Percentiles rank a stretch among this genome's conserved stretches.
phyloP scores from a whole-genome alignment of 2,888 invertebrate species.

The Priocnemis perturbator region DNA sequence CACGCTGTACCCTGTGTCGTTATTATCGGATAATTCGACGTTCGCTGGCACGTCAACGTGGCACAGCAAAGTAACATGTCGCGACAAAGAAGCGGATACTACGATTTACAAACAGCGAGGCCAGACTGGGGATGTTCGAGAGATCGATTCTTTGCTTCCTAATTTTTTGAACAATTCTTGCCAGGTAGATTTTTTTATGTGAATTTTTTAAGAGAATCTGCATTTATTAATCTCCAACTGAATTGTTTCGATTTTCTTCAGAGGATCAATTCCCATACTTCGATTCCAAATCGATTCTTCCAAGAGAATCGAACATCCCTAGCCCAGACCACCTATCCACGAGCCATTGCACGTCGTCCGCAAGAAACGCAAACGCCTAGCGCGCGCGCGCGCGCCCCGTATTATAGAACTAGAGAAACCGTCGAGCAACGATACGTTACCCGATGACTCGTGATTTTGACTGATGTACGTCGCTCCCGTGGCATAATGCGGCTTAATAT shows the following conservation, averaged over 20 bases:
- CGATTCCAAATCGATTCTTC: no score
- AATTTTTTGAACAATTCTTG: no score
- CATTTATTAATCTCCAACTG: no score
- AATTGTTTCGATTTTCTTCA: no score
- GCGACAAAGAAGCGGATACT: not conserved
- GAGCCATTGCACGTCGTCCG: not conserved
- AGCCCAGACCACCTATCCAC: not conserved
- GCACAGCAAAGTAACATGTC: slow-evolving; percentile 18
- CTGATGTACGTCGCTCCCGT: slow-evolving; percentile 1
- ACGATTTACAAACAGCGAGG: not conserved
- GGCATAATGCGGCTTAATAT: slow-evolving; percentile 23
- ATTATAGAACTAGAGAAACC: not conserved
- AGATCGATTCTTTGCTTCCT: no score
- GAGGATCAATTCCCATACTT: no score
- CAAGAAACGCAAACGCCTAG: not conserved
- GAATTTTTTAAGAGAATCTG: no score
- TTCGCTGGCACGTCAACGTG: slow-evolving; percentile 7
- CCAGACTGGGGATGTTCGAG: no score
- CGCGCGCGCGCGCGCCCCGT: not conserved
- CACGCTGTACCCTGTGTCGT: slow-evolving; percentile 19
- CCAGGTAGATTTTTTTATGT: no score
- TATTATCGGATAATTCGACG: slow-evolving; percentile 11
- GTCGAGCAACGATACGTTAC: not conserved
- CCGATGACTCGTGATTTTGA: not conserved
- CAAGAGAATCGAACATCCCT: no score